Conservation (phyloP, 2,797 vertebrate genomes). For the Aselliscus stoliczkanus region DNA sequence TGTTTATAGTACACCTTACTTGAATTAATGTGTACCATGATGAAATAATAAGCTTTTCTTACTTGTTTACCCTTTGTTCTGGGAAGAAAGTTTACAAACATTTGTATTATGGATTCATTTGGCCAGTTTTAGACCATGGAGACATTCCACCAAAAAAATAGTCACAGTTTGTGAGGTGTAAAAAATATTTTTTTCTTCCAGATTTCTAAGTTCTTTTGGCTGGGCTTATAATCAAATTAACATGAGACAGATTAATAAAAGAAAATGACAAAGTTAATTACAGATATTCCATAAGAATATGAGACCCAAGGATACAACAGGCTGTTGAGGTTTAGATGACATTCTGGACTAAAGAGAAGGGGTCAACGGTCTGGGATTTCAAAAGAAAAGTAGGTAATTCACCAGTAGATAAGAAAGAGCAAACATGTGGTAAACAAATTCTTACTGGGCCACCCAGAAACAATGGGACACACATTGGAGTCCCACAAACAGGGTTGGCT, state of each 20-base stretch:
- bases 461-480: neutral
- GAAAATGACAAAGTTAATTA: neutral
- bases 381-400: neutral
- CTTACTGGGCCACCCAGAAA: neutral
- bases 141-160: neutral
- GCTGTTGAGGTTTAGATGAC: neutral
- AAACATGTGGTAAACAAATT: neutral
- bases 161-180: neutral
- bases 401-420: neutral
- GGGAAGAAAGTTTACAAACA: neutral
- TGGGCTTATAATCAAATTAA: neutral
- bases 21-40: neutral
- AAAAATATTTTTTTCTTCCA: neutral
- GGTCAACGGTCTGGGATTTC: neutral
- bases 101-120: neutral
- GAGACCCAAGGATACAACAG: neutral
- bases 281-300: neutral
- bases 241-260: neutral
- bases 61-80: neutral
- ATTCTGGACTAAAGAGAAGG: neutral
- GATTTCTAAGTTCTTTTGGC: neutral
- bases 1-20: neutral
- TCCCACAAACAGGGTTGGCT: neutral
- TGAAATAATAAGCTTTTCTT: neutral
- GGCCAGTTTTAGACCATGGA: neutral